Conservation (phyloP, 2,113 vertebrate genomes). For the Eudyptes chrysolophus region DNA sequence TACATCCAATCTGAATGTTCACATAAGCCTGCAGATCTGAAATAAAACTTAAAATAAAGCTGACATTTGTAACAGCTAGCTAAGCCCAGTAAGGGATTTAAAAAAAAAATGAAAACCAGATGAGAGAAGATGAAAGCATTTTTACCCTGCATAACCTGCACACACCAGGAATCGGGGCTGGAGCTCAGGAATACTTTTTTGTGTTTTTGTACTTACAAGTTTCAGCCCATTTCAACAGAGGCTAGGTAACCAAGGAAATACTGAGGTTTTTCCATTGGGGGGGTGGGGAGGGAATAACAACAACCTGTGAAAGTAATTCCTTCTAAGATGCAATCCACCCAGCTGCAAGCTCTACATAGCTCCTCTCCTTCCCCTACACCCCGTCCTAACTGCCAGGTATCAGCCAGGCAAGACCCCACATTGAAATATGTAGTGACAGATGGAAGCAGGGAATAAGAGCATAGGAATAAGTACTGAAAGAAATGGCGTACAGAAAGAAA, state of each 20-base stretch:
- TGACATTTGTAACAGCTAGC: slow-evolving; percentile 36
- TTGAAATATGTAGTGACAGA: neutral
- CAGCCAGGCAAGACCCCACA: neutral
- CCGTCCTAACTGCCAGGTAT: neutral
- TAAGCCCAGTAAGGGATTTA: neutral
- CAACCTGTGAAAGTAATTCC: neutral
- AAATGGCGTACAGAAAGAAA: neutral
- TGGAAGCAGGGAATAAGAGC: neutral
- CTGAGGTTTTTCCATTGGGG: neutral
- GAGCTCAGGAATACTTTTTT: neutral
- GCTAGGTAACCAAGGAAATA: neutral
- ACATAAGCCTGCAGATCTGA: slow-evolving; percentile 38
- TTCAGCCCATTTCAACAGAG: neutral
- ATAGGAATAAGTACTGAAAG: neutral
- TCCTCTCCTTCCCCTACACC: neutral
- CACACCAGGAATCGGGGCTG: neutral
- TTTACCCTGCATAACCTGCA: slow-evolving; percentile 45
- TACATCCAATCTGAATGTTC: slow-evolving; percentile 38
- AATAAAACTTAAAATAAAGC: slow-evolving; percentile 60
- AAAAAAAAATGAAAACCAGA: slow-evolving; percentile 29
- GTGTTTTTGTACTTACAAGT: neutral
- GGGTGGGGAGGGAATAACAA: neutral
- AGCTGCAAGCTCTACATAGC: neutral
- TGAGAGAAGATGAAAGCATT: slow-evolving; percentile 48
- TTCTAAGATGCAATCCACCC: neutral